A percentile compares a stretch with the other conserved stretches of the same genome.
These are phyloP conservation scores for Conomelus anceps DNA, from an alignment of 2,888 invertebrate genomes.

Conservation along the genomic window DNA sequence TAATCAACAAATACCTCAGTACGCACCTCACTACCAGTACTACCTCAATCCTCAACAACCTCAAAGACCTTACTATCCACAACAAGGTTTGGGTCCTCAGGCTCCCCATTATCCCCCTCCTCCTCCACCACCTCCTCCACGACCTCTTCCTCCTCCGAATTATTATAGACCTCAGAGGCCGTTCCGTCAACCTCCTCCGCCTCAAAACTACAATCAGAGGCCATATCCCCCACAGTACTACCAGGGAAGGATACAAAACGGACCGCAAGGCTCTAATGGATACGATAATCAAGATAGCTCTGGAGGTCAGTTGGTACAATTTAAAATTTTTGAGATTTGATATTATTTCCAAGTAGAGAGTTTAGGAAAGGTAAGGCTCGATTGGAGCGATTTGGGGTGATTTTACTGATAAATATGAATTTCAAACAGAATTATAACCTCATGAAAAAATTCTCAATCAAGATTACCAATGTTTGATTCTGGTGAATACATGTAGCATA, in stretches of 20 bases:
- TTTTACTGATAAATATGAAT: no score
- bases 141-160: neutral
- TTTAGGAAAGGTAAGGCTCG: no score
- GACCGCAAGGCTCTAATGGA: slow-evolving; percentile 12
- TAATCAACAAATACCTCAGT: slow-evolving; percentile 37
- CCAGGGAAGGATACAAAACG: slow-evolving; percentile 26
- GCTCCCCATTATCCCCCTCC: neutral
- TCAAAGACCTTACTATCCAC: neutral
- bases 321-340: no score
- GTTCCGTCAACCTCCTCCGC: slow-evolving; percentile 10
- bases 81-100: neutral
- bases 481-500: no score
- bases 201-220: neutral
- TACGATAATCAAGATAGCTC: neutral
- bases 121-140: neutral
- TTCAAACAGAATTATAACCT: no score
- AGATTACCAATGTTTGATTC: no score
- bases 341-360: no score
- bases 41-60: slow-evolving; percentile 16
- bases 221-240: slow-evolving; percentile 24
- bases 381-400: no score
- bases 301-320: neutral
- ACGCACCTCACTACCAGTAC: slow-evolving; percentile 28
- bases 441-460: no score
- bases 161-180: slow-evolving; percentile 18